Evolutionary conservation across 1,140 invertebrate genomes (phyloP).

Genomic region (Lasioglossum baleicum): DNA sequence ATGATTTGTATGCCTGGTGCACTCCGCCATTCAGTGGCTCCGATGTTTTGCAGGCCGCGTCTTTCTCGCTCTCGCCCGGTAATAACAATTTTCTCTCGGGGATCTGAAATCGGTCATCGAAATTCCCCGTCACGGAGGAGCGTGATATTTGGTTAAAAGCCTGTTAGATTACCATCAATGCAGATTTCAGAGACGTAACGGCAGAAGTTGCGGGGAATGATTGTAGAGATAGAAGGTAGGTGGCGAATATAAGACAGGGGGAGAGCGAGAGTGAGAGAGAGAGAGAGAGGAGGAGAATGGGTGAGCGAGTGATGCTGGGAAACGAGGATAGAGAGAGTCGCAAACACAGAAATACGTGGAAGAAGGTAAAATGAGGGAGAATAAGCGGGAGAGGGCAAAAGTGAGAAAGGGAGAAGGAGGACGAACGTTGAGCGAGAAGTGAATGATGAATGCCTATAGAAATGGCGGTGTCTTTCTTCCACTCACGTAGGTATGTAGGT

Average conservation of each 20-base stretch:
- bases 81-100: neutral
- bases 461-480: slow-evolving; percentile 65
- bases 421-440: slow-evolving; percentile 57
- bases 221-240: neutral
- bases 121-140: slow-evolving; percentile 3
- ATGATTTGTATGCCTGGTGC: neutral
- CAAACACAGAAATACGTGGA: slow-evolving; percentile 43
- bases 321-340: neutral
- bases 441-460: slow-evolving; percentile 74
- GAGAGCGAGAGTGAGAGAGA: slow-evolving; percentile 12
- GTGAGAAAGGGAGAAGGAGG: slow-evolving; percentile 10
- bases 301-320: neutral
- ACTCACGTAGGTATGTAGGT: slow-evolving; percentile 48
- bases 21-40: neutral
- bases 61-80: neutral
- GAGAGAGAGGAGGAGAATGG: slow-evolving; percentile 27
- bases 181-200: slow-evolving; percentile 50
- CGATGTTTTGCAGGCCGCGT: neutral
- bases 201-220: slow-evolving; percentile 39
- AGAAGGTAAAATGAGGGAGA: slow-evolving; percentile 17
- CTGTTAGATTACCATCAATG: slow-evolving; percentile 62
- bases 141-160: slow-evolving; percentile 61
- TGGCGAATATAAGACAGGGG: slow-evolving; percentile 14
- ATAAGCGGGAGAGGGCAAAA: neutral
- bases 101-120: slow-evolving; percentile 21